A percentile compares a stretch with the other conserved stretches of the same genome.
phyloP scores from a whole-genome alignment of 2,888 invertebrate species.

The Liopterus haemorrhoidalis region DNA sequence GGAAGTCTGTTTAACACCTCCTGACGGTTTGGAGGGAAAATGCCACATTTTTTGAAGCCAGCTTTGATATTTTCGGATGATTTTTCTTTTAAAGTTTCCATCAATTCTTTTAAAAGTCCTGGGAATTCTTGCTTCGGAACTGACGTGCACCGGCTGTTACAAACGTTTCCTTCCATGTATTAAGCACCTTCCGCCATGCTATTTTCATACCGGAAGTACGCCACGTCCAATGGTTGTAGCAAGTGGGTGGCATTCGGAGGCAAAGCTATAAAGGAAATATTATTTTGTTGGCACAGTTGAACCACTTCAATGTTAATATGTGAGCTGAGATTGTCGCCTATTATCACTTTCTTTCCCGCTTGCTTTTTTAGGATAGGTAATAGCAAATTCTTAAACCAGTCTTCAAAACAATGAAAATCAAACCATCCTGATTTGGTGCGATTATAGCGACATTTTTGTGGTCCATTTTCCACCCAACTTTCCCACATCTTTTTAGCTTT shows the following conservation, averaged over 20 bases:
- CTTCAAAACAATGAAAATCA: conserved; percentile 30
- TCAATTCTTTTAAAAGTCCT: conserved; percentile 4
- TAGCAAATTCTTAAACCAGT: conserved; percentile 30
- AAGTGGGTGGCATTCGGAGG: conserved; percentile 16
- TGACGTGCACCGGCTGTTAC: background rate
- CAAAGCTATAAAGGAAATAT: conserved; percentile 20
- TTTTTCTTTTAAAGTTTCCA: conserved; percentile 4
- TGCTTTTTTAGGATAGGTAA: conserved; percentile 28
- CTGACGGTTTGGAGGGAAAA: conserved; percentile 7
- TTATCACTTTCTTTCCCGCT: conserved; percentile 25
- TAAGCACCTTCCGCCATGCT: conserved; percentile 9
- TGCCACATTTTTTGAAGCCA: conserved; percentile 6
- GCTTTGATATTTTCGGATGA: conserved; percentile 8
- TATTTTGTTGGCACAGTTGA: conserved; percentile 18
- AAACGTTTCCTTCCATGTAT: conserved; percentile 4
- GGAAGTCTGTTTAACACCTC: conserved; percentile 11
- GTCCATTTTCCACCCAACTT: conserved; percentile 37
- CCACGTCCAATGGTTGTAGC: conserved; percentile 15
- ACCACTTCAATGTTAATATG: conserved; percentile 26
- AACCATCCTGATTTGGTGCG: conserved; percentile 33
- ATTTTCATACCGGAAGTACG: conserved; percentile 23
- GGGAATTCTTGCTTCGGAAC: conserved; percentile 14
- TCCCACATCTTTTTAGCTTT: conserved; percentile 37
- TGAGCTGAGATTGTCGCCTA: conserved; percentile 28
- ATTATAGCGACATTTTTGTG: conserved; percentile 36